Base-by-base conservation (phyloP, 1,140 invertebrate species). In the Camponotus vicinus region DNA sequence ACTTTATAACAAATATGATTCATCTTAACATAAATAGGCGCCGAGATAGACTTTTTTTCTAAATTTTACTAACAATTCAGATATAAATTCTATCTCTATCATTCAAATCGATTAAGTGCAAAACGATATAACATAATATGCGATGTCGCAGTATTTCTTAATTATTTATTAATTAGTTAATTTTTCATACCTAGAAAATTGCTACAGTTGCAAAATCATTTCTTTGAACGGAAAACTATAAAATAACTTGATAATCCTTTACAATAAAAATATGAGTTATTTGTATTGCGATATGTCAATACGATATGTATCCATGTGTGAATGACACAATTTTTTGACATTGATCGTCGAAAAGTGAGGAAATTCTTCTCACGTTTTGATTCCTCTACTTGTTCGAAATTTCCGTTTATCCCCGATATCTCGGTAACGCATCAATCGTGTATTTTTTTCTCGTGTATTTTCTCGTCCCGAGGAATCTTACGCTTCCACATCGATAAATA, bases 401-500 rank as follows among this genome's bases (percentile, higher is more conserved):
- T 55, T 55, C 8, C 45, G 8, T 42, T 70, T 55, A 49, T 59
- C n/a, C 3, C 69, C 27, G 27, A 83, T 75, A 37, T 63, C 52
- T 80, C 40, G 37, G 57, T 21, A 34, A 63, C 32, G 40, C 32
- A 37, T 61, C 40, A 40, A 8, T 83, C 6, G 15, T 71, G 11
- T 57, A 27, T 27, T 27, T 27, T 27, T 78, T 85, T 21, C 45
- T 67, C 63, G 32, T 13, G 42, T 11, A 55, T 66, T 78, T 78
- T 61, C 69, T 69, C 32, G 37, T 21, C n/a, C 61, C 11, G 18
- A 18, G 66, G 61, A 57, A 52, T 57, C 42, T 49, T 45, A 8
- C 37, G 79, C 37, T 73, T 73, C 71, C n/a, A 73, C 18, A 21
- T 57, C 21, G 21, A 52, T 52, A 40, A 67, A 32, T n/a, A 73